Evolutionary conservation across 2,797 vertebrate species (phyloP).

Genomic region (Crenichthys baileyi): DNA sequence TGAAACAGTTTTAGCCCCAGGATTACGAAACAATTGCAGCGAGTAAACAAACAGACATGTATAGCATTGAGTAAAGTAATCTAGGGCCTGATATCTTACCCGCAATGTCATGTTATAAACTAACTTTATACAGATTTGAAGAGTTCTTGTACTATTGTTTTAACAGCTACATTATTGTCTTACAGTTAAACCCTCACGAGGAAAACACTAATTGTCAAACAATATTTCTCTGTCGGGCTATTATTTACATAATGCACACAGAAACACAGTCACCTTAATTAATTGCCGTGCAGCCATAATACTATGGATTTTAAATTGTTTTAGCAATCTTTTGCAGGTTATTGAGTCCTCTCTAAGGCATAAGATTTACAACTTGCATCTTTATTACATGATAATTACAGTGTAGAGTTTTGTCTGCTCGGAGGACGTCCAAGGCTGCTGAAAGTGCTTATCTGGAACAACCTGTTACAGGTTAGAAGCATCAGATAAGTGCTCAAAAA

Average conservation of each 20-base stretch:
- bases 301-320: neutral
- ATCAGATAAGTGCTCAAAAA: conserved; percentile 59
- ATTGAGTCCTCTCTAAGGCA: conserved; percentile 28
- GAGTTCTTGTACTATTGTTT: neutral
- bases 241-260: neutral
- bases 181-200: neutral
- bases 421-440: conserved; percentile 50
- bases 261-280: neutral
- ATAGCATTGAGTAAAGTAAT: neutral
- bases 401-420: conserved; percentile 52
- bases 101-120: too few species aligned
- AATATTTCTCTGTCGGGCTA: neutral
- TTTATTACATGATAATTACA: conserved; percentile 72
- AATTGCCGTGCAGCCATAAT: neutral
- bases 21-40: neutral
- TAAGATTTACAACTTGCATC: conserved; percentile 47
- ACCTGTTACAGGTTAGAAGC: conserved; percentile 46
- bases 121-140: too few species aligned
- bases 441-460: conserved; percentile 69
- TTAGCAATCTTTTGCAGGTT: conserved; percentile 22
- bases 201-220: neutral
- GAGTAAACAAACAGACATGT: neutral
- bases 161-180: too few species aligned
- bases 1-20: neutral
- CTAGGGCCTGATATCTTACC: too few species aligned